A percentile compares a stretch with the other conserved stretches of the same genome.
Evolutionary conservation across 2,888 invertebrate species (phyloP).

Genomic region (Xylota segnis): DNA sequence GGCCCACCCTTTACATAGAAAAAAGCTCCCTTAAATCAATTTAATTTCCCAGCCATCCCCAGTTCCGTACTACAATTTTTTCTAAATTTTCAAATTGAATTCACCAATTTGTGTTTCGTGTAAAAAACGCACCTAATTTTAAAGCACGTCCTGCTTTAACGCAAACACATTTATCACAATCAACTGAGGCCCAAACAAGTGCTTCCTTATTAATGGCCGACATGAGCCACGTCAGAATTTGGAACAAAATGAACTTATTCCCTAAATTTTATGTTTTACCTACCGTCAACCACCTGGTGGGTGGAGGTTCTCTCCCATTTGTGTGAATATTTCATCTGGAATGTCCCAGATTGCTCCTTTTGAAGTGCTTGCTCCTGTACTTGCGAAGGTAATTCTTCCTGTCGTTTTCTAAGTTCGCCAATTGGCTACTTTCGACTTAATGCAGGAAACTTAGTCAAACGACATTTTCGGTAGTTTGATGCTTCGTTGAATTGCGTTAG

Average conservation of each 20-base stretch:
- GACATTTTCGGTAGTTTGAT: neutral
- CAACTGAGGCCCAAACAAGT: neutral
- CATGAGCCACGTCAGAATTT: neutral
- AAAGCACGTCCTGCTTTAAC: neutral
- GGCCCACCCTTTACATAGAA: too few relatives aligned
- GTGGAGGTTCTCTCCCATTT: neutral
- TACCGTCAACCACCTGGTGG: neutral
- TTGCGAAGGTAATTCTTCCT: neutral
- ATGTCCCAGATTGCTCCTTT: neutral
- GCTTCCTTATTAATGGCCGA: constrained; percentile 15
- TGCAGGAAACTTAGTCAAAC: neutral
- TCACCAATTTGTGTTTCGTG: neutral
- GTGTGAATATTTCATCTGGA: constrained; percentile 26
- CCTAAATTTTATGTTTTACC: neutral
- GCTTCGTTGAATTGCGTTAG: neutral
- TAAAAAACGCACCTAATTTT: neutral
- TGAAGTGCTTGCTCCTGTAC: neutral
- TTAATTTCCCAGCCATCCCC: neutral
- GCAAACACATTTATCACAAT: neutral
- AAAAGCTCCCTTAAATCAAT: neutral
- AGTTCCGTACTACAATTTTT: neutral
- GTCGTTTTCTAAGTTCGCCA: neutral
- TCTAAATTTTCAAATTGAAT: neutral
- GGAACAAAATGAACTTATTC: constrained; percentile 15
- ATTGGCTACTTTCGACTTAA: neutral